phyloP scores from a whole-genome alignment of 2,113 vertebrate species.

The Platanista minor region DNA sequence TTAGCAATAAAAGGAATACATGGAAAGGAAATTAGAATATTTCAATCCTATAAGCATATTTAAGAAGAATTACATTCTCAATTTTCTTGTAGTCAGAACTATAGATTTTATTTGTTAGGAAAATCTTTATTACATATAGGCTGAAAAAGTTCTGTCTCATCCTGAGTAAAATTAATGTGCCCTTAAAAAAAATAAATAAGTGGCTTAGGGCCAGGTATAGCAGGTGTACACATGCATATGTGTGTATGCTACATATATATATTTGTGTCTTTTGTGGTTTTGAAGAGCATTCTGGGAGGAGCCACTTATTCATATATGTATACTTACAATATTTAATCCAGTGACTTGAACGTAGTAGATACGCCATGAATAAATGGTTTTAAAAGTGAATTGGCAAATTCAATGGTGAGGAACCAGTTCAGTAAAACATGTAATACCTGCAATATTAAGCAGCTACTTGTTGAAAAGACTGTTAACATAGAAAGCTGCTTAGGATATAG shows the following conservation, averaged over 20 bases:
- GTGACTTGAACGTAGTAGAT: neutral
- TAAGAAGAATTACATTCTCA: neutral
- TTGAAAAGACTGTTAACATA: slow-evolving; percentile 13
- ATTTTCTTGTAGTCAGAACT: neutral
- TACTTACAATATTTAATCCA: neutral
- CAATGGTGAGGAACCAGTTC: neutral
- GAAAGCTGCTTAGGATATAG: slow-evolving; percentile 1
- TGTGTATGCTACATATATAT: neutral
- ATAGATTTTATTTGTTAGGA: neutral
- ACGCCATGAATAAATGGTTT: neutral
- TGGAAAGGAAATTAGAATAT: neutral
- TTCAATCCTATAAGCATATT: neutral
- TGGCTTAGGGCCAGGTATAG: neutral
- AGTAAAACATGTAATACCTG: neutral
- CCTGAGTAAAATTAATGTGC: neutral
- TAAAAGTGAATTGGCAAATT: neutral
- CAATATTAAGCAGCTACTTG: neutral
- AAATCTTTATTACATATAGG: neutral
- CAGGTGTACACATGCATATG: neutral
- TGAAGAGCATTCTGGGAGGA: neutral
- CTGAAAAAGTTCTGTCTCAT: neutral
- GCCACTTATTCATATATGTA: neutral
- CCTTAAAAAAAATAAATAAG: neutral
- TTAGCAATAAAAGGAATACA: neutral
- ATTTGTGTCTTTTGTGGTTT: neutral